Conservation (phyloP, 1,140 invertebrate genomes). For the Cherax destructor region DNA sequence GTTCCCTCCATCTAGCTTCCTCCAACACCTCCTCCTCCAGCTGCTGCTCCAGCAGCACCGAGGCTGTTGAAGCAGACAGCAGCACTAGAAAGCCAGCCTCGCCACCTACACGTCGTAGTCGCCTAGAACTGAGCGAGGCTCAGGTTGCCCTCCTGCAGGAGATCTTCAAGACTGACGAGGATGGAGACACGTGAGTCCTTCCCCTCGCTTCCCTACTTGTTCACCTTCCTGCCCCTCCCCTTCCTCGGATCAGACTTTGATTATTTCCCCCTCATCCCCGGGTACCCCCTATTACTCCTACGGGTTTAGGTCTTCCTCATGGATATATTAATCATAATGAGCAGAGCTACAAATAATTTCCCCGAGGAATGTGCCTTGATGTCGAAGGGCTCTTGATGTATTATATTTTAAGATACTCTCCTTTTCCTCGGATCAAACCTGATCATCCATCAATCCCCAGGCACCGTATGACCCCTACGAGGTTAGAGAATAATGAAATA, state of each 20-base stretch:
- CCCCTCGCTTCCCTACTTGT: neutral
- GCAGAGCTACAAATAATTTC: too few species aligned
- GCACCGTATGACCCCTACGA: too few species aligned
- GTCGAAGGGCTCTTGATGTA: too few species aligned
- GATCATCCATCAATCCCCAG: too few species aligned
- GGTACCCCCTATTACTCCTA: neutral
- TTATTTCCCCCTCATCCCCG: too few species aligned
- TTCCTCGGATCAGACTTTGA: neutral
- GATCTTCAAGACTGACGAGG: constrained; percentile 81
- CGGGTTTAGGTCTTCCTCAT: too few species aligned
- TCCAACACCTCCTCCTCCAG: constrained; percentile 70
- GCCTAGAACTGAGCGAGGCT: constrained; percentile 49
- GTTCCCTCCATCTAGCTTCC: constrained; percentile 64
- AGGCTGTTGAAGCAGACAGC: constrained; percentile 27
- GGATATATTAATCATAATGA: too few species aligned
- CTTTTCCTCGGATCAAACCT: too few species aligned
- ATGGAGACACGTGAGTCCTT: constrained; percentile 83
- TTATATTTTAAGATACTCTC: too few species aligned
- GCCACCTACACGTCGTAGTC: constrained; percentile 73
- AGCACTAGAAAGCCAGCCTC: neutral
- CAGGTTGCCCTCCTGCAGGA: constrained; percentile 75
- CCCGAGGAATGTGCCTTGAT: too few species aligned
- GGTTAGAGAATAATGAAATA: too few species aligned
- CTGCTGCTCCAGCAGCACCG: constrained; percentile 30
- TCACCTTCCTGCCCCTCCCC: neutral